These are phyloP conservation scores for Xylocampa areola DNA, from an alignment of 2,888 invertebrate genomes.

Conservation along the genomic window DNA sequence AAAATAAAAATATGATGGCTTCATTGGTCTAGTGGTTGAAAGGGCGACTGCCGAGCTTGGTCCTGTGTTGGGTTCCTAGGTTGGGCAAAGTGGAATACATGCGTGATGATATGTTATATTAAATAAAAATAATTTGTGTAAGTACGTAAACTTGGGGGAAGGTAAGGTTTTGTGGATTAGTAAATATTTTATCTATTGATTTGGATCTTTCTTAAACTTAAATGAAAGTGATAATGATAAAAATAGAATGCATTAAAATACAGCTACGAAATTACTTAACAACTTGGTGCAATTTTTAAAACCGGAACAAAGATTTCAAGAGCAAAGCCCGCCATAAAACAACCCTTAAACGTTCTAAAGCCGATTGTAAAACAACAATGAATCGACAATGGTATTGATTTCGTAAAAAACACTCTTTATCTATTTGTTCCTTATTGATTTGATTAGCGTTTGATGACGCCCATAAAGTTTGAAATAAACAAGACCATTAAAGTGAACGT, in stretches of 20 bases:
- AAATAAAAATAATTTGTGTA: no score
- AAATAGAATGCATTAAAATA: background rate
- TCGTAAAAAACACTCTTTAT: slow-evolving; percentile 25
- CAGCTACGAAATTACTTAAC: background rate
- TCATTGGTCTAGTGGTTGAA: no score
- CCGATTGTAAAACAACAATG: slow-evolving; percentile 39
- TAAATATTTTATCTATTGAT: no score
- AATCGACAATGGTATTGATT: slow-evolving; percentile 18
- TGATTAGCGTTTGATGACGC: slow-evolving; percentile 23
- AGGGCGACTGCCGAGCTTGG: no score
- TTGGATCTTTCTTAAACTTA: no score
- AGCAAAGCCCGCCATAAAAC: slow-evolving; percentile 29
- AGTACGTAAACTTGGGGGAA: no score
- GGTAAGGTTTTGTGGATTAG: no score
- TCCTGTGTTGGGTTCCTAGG: no score
- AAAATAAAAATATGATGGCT: no score
- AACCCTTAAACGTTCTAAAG: slow-evolving; percentile 45
- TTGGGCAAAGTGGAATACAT: no score
- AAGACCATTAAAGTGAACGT: slow-evolving; percentile 22
- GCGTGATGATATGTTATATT: no score
- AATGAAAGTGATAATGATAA: no score
- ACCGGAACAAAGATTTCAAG: slow-evolving; percentile 14
- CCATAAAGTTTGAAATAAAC: slow-evolving; percentile 41
- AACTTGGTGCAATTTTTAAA: slow-evolving; percentile 1
- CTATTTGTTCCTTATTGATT: slow-evolving; percentile 27